These are phyloP conservation scores for Laothoe populi DNA, from an alignment of 2,888 invertebrate species.

Conservation along the genomic window DNA sequence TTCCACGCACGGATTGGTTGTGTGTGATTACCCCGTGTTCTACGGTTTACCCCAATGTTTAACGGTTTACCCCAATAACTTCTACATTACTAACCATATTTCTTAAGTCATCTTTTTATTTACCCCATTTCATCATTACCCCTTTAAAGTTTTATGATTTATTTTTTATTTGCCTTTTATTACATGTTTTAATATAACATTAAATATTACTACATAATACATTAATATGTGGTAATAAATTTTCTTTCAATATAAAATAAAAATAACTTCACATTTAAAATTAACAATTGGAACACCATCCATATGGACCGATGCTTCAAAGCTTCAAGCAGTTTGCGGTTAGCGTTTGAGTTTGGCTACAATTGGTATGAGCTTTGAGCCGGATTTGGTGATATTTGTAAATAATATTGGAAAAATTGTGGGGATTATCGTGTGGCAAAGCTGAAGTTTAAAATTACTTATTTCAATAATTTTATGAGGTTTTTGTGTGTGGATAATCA, in stretches of 20 bases:
- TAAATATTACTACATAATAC: background rate
- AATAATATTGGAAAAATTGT: background rate
- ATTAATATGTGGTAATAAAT: background rate
- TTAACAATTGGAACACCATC: constrained; percentile 12
- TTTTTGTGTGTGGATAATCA: background rate
- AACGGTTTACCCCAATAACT: background rate
- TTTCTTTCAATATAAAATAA: background rate
- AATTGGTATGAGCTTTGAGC: constrained; percentile 12
- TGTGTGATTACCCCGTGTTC: background rate
- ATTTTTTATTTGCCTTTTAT: background rate
- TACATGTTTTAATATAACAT: background rate
- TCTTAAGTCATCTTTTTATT: background rate
- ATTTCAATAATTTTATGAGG: background rate
- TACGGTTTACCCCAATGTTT: background rate
- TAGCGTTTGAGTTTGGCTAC: constrained; percentile 21
- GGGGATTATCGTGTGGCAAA: constrained; percentile 8
- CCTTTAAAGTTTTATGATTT: background rate
- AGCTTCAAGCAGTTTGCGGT: constrained; percentile 25
- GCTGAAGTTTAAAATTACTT: background rate
- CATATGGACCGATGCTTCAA: constrained; percentile 7
- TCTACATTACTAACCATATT: too few species aligned
- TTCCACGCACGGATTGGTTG: background rate
- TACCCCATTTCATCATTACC: background rate
- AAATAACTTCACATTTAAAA: background rate
- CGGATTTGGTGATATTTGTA: constrained; percentile 5